These are phyloP conservation scores for Manis crassicaudata DNA, from an alignment of 2,797 vertebrate species.

Conservation along the genomic window DNA sequence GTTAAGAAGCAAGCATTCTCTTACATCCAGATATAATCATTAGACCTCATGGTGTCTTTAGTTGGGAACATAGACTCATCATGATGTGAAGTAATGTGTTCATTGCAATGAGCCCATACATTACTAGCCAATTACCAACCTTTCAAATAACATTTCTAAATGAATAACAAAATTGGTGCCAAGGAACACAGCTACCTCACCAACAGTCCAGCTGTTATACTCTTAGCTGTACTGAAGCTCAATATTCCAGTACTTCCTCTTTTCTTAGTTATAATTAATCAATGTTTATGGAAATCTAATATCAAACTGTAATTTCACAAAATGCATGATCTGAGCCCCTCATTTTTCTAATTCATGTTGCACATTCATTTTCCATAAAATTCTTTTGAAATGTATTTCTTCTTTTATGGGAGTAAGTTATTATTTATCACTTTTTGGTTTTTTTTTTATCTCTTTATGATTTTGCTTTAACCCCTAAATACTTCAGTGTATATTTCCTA, in stretches of 20 bases:
- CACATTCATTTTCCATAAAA: neutral
- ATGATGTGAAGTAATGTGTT: neutral
- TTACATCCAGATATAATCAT: neutral
- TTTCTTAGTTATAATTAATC: neutral
- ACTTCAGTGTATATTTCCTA: neutral
- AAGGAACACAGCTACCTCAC: neutral
- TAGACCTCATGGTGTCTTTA: constrained; percentile 1
- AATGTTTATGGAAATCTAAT: neutral
- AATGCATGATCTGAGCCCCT: neutral
- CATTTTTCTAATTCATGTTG: neutral
- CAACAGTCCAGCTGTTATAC: constrained; percentile 52
- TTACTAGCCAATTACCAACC: constrained; percentile 40
- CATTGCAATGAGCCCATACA: neutral
- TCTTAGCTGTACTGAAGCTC: neutral
- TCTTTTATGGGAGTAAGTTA: neutral
- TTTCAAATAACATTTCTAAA: constrained; percentile 46
- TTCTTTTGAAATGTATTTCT: neutral
- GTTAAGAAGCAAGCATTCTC: neutral
- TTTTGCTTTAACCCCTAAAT: neutral
- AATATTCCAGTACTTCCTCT: neutral
- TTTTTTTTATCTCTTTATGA: neutral
- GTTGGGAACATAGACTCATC: constrained; percentile 2
- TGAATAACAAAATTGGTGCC: constrained; percentile 56
- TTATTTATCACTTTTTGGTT: neutral
- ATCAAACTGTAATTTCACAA: neutral